Percentiles rank a stretch among this genome's conserved stretches.
phyloP scores from a whole-genome alignment of 2,797 vertebrate genomes.

The Lemur catta region DNA sequence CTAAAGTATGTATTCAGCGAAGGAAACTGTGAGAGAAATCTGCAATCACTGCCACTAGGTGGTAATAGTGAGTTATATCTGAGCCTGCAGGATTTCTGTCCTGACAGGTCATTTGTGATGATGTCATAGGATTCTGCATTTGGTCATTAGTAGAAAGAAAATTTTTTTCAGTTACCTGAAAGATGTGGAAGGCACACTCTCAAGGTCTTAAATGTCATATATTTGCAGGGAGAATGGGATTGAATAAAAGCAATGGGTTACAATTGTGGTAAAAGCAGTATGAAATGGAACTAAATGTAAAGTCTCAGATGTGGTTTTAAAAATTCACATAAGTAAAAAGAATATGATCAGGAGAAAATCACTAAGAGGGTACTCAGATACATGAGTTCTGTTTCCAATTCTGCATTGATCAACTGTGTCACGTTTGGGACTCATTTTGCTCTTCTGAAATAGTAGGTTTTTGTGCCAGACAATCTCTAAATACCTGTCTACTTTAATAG shows the following conservation, averaged over 20 bases:
- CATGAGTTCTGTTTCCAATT: not conserved
- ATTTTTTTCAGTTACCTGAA: not conserved
- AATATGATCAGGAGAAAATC: not conserved
- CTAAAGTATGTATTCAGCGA: not conserved
- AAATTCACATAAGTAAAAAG: not conserved
- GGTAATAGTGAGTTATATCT: conserved; percentile 32
- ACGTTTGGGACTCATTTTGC: not conserved
- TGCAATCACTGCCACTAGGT: conserved; percentile 36
- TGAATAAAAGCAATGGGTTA: not conserved
- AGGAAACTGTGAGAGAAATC: not conserved
- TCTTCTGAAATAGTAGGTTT: not conserved
- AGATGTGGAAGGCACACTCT: not conserved
- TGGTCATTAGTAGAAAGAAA: not conserved
- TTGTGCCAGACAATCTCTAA: not conserved
- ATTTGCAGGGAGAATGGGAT: not conserved
- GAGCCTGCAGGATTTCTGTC: not conserved
- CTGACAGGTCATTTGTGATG: not conserved
- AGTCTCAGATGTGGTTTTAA: not conserved
- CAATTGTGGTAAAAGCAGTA: not conserved
- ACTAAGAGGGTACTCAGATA: not conserved
- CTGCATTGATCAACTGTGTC: not conserved
- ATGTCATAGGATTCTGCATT: not conserved
- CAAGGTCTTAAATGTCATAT: not conserved
- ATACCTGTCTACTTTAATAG: not conserved
- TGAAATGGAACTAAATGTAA: not conserved